Evolutionary conservation across 2,888 invertebrate genomes (phyloP).

Genomic region (Nomada ruficornis): DNA sequence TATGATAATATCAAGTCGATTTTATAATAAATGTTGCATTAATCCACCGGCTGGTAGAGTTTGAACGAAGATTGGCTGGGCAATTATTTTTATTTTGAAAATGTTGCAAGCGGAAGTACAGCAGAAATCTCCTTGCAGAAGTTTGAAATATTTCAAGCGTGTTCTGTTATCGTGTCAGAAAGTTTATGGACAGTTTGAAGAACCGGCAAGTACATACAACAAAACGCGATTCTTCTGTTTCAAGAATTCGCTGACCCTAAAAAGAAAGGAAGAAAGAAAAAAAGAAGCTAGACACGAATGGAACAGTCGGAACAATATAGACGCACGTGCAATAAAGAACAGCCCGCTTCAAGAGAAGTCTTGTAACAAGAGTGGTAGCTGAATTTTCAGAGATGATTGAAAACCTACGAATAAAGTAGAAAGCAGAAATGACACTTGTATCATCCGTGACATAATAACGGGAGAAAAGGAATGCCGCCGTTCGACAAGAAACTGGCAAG

Average conservation of each 20-base stretch:
- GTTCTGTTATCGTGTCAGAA: background rate
- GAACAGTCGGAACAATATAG: background rate
- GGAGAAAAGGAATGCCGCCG: background rate
- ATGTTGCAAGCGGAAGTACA: background rate
- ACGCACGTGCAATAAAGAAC: background rate
- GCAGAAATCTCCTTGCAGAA: background rate
- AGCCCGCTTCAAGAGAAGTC: background rate
- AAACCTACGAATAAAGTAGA: background rate
- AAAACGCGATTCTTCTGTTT: background rate
- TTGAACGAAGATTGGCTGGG: no score
- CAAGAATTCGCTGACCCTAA: background rate
- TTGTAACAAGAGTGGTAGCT: background rate
- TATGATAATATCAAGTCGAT: no score
- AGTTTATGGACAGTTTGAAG: background rate
- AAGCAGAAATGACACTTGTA: background rate
- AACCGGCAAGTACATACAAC: background rate
- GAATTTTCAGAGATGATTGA: constrained; percentile 9
- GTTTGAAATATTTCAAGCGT: background rate
- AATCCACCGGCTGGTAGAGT: no score
- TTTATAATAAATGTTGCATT: no score
- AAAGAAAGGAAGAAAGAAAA: no score
- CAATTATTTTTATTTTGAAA: no score
- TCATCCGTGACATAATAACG: background rate
- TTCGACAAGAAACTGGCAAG: background rate
- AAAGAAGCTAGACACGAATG: background rate